Evolutionary conservation across 2,888 invertebrate genomes (phyloP).

Genomic region (Rhopalosiphum nymphaeae): DNA sequence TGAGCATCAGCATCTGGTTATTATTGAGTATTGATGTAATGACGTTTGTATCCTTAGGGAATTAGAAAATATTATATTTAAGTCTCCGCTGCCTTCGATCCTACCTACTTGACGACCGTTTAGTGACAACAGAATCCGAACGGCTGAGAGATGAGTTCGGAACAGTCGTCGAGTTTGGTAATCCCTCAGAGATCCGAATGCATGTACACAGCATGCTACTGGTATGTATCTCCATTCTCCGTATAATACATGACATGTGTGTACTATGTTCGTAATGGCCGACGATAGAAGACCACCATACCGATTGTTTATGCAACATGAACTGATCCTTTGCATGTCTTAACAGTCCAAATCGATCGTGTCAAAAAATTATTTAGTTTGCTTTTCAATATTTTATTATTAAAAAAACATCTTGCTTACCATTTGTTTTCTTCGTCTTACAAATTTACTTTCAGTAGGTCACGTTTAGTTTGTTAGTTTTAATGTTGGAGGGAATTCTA

Average conservation of each 20-base stretch:
- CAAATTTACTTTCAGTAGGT: neutral
- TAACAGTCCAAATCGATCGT: neutral
- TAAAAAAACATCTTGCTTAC: neutral
- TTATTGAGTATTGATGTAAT: neutral
- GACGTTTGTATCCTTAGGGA: neutral
- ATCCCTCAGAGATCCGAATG: slow-evolving; percentile 40
- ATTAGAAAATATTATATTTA: neutral
- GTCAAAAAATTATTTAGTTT: neutral
- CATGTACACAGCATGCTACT: slow-evolving; percentile 32
- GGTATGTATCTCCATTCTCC: slow-evolving; percentile 34
- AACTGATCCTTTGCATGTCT: neutral
- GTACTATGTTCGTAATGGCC: neutral
- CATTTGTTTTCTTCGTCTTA: neutral
- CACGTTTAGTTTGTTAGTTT: neutral
- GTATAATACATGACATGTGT: neutral
- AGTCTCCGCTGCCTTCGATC: neutral
- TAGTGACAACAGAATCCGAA: neutral
- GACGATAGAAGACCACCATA: neutral
- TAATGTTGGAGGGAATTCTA: neutral
- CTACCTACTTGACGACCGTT: neutral
- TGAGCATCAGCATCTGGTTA: neutral
- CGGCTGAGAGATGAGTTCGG: slow-evolving; percentile 29
- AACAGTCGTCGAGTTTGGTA: neutral
- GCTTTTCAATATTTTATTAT: neutral
- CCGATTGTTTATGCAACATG: neutral